A percentile compares a stretch with the other conserved stretches of the same genome.
phyloP scores from a whole-genome alignment of 2,888 invertebrate genomes.

The Ganaspis brasiliensis region DNA sequence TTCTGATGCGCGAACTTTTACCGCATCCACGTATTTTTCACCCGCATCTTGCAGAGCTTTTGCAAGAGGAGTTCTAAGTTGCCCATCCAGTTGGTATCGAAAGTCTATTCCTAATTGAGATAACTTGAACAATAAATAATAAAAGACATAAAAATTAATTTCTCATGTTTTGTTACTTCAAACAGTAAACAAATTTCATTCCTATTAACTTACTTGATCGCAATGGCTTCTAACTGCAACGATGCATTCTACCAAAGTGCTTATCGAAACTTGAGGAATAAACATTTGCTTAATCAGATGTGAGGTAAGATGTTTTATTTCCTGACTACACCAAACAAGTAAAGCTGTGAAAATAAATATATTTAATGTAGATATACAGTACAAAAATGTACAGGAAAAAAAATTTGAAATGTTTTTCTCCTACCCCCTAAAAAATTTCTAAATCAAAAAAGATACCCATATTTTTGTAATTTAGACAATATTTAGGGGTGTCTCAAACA shows the following conservation, averaged over 20 bases:
- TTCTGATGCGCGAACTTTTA: slow-evolving; percentile 88
- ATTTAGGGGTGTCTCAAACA: no score
- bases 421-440: no score
- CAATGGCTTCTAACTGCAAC: slow-evolving; percentile 90
- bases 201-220: slow-evolving; percentile 81
- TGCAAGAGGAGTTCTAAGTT: slow-evolving; percentile 89
- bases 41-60: slow-evolving; percentile 89
- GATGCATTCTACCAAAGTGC: slow-evolving; percentile 93
- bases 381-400: slow-evolving; percentile 30
- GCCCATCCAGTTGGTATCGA: slow-evolving; percentile 94
- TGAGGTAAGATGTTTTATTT: slow-evolving; percentile 89
- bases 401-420: neutral
- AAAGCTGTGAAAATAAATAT: slow-evolving; percentile 83
- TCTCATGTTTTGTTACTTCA: no score
- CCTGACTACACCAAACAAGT: slow-evolving; percentile 94
- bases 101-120: slow-evolving; percentile 90
- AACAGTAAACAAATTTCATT: neutral
- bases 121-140: slow-evolving; percentile 80
- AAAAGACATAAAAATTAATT: neutral
- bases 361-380: neutral
- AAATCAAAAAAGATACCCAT: no score
- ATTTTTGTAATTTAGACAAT: no score
- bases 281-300: slow-evolving; percentile 94
- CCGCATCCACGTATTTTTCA: slow-evolving; percentile 91
- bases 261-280: slow-evolving; percentile 92